Evolutionary conservation across 2,113 vertebrate genomes (phyloP).

Genomic region (Gallinago paraguaiae): DNA sequence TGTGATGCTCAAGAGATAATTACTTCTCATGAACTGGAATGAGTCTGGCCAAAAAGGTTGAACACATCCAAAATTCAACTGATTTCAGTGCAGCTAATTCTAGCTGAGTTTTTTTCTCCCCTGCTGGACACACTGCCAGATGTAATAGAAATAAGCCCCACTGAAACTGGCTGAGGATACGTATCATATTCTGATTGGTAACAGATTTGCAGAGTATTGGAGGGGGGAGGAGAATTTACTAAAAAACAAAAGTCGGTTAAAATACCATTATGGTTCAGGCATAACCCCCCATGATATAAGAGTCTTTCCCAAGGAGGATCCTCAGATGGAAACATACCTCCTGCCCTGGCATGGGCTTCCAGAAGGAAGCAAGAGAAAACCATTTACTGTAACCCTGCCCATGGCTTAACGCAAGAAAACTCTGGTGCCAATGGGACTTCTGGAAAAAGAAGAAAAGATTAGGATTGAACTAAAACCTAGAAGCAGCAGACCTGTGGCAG

Average conservation of each 20-base stretch:
- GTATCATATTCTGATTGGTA: slow-evolving; percentile 63
- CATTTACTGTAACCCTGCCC: not conserved
- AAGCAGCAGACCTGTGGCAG: not conserved
- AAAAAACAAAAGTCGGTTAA: slow-evolving; percentile 9
- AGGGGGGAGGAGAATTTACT: not conserved
- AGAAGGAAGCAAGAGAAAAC: not conserved
- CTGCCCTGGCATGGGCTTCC: not conserved
- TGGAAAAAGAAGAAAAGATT: slow-evolving; percentile 34
- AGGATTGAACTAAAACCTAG: not conserved
- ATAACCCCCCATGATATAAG: not conserved
- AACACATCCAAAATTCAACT: slow-evolving; percentile 52
- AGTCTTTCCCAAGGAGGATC: not conserved
- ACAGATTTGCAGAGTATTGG: slow-evolving; percentile 51
- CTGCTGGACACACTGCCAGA: slow-evolving; percentile 47
- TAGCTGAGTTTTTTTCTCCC: not conserved
- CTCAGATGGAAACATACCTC: slow-evolving; percentile 3
- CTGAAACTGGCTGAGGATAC: slow-evolving; percentile 35
- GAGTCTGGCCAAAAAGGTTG: slow-evolving; percentile 57
- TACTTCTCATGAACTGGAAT: slow-evolving; percentile 62
- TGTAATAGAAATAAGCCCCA: slow-evolving; percentile 55
- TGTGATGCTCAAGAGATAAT: slow-evolving; percentile 63
- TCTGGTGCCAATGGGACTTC: not conserved
- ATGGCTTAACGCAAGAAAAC: not conserved
- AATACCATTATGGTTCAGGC: not conserved
- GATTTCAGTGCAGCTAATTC: slow-evolving; percentile 58